phyloP scores from a whole-genome alignment of 2,113 vertebrate species.

The Emberiza fucata region DNA sequence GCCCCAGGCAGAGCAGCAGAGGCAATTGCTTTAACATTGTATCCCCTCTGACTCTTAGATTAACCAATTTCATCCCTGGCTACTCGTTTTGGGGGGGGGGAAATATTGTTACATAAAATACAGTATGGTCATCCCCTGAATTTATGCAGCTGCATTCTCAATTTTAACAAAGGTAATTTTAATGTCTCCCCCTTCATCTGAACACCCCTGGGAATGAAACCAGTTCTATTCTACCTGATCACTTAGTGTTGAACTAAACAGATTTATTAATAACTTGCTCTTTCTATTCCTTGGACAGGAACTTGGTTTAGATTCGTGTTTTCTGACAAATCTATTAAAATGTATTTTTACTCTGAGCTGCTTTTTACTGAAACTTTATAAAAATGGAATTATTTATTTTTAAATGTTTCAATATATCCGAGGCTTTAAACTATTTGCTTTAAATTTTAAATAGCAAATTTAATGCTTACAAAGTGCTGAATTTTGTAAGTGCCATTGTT shows the following conservation, averaged over 20 bases:
- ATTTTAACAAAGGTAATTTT: neutral
- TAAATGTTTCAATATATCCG: neutral
- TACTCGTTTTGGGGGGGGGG: neutral
- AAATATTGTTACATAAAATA: neutral
- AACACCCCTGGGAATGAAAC: neutral
- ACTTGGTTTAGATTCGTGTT: neutral
- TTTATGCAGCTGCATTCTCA: neutral
- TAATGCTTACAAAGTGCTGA: conserved; percentile 11
- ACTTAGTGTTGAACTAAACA: neutral
- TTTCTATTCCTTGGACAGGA: neutral
- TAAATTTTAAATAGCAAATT: conserved; percentile 25
- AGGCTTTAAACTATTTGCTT: neutral
- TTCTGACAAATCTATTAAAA: neutral
- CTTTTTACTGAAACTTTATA: neutral
- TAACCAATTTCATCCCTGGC: neutral
- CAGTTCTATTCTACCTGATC: neutral
- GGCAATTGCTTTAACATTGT: neutral
- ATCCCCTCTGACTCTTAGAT: neutral
- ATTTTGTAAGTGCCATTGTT: neutral
- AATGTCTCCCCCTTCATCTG: neutral
- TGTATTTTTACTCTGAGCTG: neutral
- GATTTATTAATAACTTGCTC: neutral
- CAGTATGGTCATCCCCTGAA: neutral
- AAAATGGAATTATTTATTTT: neutral
- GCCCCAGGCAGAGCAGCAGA: neutral